Conservation (phyloP, 2,888 invertebrate genomes). For the Villa cingulata region DNA sequence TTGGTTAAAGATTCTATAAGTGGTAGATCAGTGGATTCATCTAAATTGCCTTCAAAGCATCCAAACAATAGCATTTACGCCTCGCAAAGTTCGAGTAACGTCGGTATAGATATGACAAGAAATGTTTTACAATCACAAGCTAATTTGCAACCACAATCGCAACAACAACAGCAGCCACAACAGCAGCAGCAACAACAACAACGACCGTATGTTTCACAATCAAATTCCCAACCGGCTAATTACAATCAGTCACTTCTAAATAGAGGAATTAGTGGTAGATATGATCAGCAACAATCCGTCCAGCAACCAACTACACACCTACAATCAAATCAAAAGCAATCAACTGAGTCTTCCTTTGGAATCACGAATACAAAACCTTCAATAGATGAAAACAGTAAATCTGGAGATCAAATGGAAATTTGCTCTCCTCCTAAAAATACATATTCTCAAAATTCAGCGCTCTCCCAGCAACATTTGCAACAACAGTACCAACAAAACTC, state of each 20-base stretch:
- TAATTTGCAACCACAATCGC: background rate
- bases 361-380: slow-evolving; percentile 1
- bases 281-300: slow-evolving; percentile 7
- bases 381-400: slow-evolving; percentile 3
- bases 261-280: background rate
- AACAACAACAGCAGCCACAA: slow-evolving; percentile 11
- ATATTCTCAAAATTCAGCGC: slow-evolving; percentile 10
- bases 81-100: slow-evolving; percentile 9
- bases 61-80: slow-evolving; percentile 12
- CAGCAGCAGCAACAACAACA: slow-evolving; percentile 12
- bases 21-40: slow-evolving; percentile 11
- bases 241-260: slow-evolving; percentile 12
- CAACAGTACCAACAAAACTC: slow-evolving; percentile 15
- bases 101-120: slow-evolving; percentile 17
- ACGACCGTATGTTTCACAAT: slow-evolving; percentile 11
- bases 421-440: slow-evolving; percentile 20
- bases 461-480: slow-evolving; percentile 10
- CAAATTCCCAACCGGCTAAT: slow-evolving; percentile 14
- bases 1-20: slow-evolving; percentile 14
- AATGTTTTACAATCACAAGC: slow-evolving; percentile 12
- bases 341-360: slow-evolving; percentile 18
- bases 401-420: slow-evolving; percentile 18
- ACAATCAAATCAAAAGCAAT: slow-evolving; percentile 12
- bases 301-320: slow-evolving; percentile 10
- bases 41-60: slow-evolving; percentile 13